Percentiles rank a stretch among this genome's conserved stretches.
phyloP scores from a whole-genome alignment of 2,797 vertebrate species.

The Fringilla coelebs region DNA sequence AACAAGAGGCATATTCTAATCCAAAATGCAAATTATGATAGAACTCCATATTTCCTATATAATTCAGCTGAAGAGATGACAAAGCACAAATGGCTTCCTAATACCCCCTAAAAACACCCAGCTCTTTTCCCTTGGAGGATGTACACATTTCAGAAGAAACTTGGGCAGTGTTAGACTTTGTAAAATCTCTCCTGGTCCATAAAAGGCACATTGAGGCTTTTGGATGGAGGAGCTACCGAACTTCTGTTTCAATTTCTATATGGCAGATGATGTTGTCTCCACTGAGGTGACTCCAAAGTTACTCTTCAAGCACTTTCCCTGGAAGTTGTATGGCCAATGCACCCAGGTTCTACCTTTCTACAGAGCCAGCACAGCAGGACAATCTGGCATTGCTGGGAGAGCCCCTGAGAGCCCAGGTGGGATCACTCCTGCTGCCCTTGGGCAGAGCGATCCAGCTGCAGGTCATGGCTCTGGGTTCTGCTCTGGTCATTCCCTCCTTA shows the following conservation, averaged over 20 bases:
- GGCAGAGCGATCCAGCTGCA: neutral
- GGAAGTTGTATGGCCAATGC: neutral
- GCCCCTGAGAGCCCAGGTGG: neutral
- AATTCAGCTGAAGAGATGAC: neutral
- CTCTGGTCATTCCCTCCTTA: rapidly evolving
- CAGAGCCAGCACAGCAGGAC: neutral
- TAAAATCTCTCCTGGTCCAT: neutral
- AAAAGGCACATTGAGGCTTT: neutral
- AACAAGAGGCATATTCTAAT: neutral
- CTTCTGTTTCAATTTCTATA: neutral
- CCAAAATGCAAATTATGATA: neutral
- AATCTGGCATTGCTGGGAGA: neutral
- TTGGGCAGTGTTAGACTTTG: neutral
- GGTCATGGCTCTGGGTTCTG: neutral
- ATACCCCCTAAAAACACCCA: neutral
- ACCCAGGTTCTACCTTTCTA: neutral
- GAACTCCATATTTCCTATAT: neutral
- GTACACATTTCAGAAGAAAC: neutral
- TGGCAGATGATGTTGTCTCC: neutral
- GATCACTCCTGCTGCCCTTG: neutral
- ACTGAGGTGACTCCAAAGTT: neutral
- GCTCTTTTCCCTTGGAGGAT: neutral
- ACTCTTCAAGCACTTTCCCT: neutral
- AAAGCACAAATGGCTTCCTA: neutral
- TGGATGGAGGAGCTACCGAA: neutral